Conservation (phyloP, 23 tunicate genomes). For the Trididemnum nubilum region DNA sequence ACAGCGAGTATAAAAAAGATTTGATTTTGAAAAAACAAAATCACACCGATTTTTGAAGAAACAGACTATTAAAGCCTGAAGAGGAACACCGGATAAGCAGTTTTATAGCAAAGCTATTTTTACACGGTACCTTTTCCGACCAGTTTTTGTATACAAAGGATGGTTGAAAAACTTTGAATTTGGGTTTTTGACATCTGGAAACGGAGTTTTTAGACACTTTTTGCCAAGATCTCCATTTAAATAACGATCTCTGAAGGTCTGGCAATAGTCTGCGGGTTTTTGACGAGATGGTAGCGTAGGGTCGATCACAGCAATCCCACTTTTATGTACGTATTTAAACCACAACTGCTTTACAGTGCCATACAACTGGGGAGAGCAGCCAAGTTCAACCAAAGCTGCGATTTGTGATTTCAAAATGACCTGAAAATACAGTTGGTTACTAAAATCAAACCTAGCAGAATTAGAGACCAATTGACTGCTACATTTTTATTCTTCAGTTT, state of each 20-base stretch:
- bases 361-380: slow-evolving; percentile 36
- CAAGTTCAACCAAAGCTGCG: slow-evolving; percentile 41
- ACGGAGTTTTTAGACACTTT: neutral
- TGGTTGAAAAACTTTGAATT: neutral
- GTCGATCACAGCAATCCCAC: slow-evolving; percentile 49
- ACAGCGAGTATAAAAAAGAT: too few relatives aligned
- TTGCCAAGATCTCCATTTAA: slow-evolving; percentile 32
- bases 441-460: too few relatives aligned
- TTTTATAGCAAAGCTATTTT: too few relatives aligned
- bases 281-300: neutral
- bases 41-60: too few relatives aligned
- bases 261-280: neutral
- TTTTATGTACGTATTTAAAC: slow-evolving; percentile 65
- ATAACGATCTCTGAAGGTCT: slow-evolving; percentile 53
- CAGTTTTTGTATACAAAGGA: neutral
- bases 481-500: too few relatives aligned
- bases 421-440: slow-evolving; percentile 29
- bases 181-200: neutral
- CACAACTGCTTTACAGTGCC: slow-evolving; percentile 56
- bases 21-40: too few relatives aligned
- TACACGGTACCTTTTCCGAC: neutral
- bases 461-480: too few relatives aligned
- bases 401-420: slow-evolving; percentile 55
- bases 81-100: too few relatives aligned
- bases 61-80: too few relatives aligned